phyloP scores from a whole-genome alignment of 2,797 vertebrate species.

The Chelmon rostratus region DNA sequence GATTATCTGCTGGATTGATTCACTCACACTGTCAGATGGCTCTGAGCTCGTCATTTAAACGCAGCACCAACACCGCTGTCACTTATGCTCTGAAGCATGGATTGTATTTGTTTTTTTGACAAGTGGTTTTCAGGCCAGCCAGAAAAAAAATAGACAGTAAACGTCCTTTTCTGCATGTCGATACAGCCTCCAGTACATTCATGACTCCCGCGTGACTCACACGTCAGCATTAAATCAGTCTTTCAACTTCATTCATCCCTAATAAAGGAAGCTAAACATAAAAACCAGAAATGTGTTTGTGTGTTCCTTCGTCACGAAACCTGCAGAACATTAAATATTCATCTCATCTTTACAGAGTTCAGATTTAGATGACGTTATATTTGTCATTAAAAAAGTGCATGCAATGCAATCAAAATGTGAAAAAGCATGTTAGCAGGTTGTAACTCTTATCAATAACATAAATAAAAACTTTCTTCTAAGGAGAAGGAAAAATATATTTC shows the following conservation, averaged over 20 bases:
- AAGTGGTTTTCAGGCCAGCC: background rate
- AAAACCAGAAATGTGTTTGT: background rate
- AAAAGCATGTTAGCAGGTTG: too few relatives aligned
- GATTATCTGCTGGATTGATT: slow-evolving; percentile 51
- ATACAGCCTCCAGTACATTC: background rate
- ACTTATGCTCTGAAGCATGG: background rate
- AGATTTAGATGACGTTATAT: background rate
- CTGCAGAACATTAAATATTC: background rate
- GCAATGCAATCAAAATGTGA: too few relatives aligned
- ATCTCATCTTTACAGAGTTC: background rate
- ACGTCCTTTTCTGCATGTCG: background rate
- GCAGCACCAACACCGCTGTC: background rate
- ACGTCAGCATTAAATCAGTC: background rate
- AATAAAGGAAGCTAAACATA: background rate
- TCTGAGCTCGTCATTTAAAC: slow-evolving; percentile 45
- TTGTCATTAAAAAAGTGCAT: too few relatives aligned
- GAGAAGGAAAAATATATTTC: too few relatives aligned
- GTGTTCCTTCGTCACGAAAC: background rate
- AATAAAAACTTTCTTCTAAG: too few relatives aligned
- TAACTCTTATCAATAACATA: too few relatives aligned
- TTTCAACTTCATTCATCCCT: background rate
- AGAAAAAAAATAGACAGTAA: background rate
- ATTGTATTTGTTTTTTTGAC: background rate
- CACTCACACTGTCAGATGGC: slow-evolving; percentile 24
- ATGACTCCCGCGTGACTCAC: background rate